Base-by-base conservation (phyloP, 2,797 vertebrate species). In the Enteromius treurensis region DNA sequence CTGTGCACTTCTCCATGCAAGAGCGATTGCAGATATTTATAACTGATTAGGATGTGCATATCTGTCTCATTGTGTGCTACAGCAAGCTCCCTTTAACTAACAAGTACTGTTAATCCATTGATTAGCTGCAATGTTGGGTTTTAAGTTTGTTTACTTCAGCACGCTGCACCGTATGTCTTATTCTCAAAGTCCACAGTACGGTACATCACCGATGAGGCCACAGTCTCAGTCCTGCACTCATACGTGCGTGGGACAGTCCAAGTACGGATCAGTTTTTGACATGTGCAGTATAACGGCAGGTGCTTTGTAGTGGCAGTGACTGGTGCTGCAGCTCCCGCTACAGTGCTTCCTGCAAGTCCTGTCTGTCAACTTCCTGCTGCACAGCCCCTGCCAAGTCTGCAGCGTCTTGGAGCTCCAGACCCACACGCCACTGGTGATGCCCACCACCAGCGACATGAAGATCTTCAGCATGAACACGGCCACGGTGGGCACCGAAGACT, bases 341-440 rank as follows among this genome's bases (percentile, higher is more conserved):
- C 96, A 97, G 32, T 96, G 95, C 87, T 99, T 99, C 88, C 96
- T 95, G 84, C 92, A 93, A 90, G 96, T 97, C 94, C 97, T 96
- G 91, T 96, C 91, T 0, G 95, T 91, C 92, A 97, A 94, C 91
- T 96, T 97, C 79, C 96, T 95, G 93, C 96, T 96, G 92, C 97
- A 99, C 82, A 99, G 93, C 73, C 95, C 95, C 94, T 99, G 97
- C 98, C 98, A 99, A 88, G 96, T 98, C 95, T 99, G 98, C 89
- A 99, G 94, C 0, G 98, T 99, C 95, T 99, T 99, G 84, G 98
- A 97, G 93, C 98, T 99, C 98, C 98, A 99, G 47, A 99, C 97
- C 98, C 98, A 99, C 84, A 98, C 97, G 0, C 98, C 98, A 0
- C 98, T 99, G 92, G 98, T 98, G 94, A 99, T 99, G 89, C 98